Evolutionary conservation across 2,113 vertebrate genomes (phyloP), one percentile per base, ranked within the genome.

Genomic region (Hemiprocne comata): DNA sequence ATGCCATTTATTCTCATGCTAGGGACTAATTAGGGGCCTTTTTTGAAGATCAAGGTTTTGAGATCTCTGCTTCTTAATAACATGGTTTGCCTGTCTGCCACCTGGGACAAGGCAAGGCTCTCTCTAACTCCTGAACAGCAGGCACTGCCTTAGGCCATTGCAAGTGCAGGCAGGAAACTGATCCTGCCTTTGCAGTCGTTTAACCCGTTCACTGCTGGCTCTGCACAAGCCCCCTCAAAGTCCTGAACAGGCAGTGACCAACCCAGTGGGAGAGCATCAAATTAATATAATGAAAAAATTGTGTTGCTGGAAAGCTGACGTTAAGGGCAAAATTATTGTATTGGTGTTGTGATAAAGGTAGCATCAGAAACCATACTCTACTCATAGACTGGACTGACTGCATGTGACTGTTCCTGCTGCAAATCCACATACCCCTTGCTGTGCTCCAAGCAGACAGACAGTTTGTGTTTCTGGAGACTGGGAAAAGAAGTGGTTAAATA

Each of bases 11-110:
- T 97, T 98, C 97, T 98, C 94, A 85, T 95, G 96, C 97, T 97
- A 96, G 96, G 72, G 96, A 97, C 97, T 99, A 99, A 99, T 98
- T 98, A 98, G 98, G 97, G 97, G 88, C 90, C 97, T 97, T 96
- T 96, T 97, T 94, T 97, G 97, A 98, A 98, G 98, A 98, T 98
- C 98, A 98, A 98, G 98, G 98, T 98, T 98, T 97, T 88, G 88
- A 65, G 81, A 97, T 98, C 96, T 97, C 91, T 98, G 97, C 95
- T 97, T 97, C 98, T 98, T 98, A 99, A 98, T 99, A 98, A 99
- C 97, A 98, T 95, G 98, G 97, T 97, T 97, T 95, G 98, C 96
- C 97, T 98, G 98, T 97, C 95, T 97, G 98, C 98, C 98, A 98
- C 98, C 98, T 98, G 98, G 98, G 98, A 98, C 97, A 93, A 97